Evolutionary conservation across 1,140 invertebrate genomes (phyloP), one percentile per base, ranked within the genome.

Genomic region (Polypedilum vanderplanki): DNA sequence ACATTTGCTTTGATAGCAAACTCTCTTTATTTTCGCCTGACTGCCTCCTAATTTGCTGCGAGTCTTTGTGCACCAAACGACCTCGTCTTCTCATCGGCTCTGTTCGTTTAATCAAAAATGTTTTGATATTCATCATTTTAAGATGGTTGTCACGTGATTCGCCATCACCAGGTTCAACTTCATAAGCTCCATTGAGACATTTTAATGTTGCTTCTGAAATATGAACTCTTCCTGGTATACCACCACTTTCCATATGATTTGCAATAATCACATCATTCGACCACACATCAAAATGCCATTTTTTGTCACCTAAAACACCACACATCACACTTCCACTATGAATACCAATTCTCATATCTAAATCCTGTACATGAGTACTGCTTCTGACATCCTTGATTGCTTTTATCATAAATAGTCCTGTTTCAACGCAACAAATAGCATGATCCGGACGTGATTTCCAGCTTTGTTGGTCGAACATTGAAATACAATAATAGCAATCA

Each of bases 281-380:
- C 96, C 96, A 98, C 4, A 98, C 94, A 83, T 99, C 97, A 84
- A 98, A 99, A 83, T 98, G 96, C 93, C 96, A 98, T 82, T 97
- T 96, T 78, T 92, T 86, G 33, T 96, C 88, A 0, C 97, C 96
- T 12, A 98, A 87, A 46, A 98, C 95, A 5, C 96, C 96, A 82
- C 95, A 98, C 70, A 97, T 87, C 40, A 98, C 96, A 0, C 92
- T 93, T 0, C 96, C 96, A 76, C 94, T 96, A 84, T 98, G 95
- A 75, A 98, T 95, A 46, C 96, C 96, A 79, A 98, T 97, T 76
- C 95, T 86, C 96, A 98, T 98, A 83, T 97, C 93, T 73, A 97
- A 83, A 81, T 96, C 92, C 75, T 81, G 81, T 82, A 93, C 91
- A 86, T 94, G 89, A 64, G 91, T 93, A 76, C 92, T 91, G 79